phyloP scores from a whole-genome alignment of 2,113 vertebrate genomes.

The Cisticola juncidis region DNA sequence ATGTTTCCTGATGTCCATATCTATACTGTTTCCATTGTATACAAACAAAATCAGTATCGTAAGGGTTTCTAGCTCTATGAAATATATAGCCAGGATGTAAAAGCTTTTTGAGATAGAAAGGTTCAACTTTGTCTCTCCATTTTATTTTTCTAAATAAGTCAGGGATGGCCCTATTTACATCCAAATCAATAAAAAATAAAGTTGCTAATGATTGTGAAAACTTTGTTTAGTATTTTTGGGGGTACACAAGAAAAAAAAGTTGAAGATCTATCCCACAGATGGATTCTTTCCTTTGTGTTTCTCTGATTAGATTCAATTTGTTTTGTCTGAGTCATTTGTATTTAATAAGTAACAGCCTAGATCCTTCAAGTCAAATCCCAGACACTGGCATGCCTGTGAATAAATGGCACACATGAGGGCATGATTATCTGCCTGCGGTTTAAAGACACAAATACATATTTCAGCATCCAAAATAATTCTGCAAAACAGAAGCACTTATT shows the following conservation, averaged over 20 bases:
- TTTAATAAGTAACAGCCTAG: neutral
- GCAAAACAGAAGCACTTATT: neutral
- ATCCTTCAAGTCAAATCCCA: neutral
- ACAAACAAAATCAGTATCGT: neutral
- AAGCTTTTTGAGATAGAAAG: neutral
- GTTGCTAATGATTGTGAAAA: neutral
- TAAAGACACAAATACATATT: neutral
- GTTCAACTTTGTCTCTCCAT: neutral
- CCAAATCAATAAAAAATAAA: neutral
- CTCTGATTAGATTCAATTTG: neutral
- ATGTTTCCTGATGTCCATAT: neutral
- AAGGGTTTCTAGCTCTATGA: neutral
- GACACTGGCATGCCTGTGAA: neutral
- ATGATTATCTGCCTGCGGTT: neutral
- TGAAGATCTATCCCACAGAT: neutral
- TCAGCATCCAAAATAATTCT: neutral
- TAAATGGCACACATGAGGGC: neutral
- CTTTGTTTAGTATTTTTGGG: neutral
- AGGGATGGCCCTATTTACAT: neutral
- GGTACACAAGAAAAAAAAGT: neutral
- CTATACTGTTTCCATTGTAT: neutral
- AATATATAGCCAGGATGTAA: neutral
- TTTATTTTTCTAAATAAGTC: neutral
- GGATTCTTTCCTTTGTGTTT: neutral
- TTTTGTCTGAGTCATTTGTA: constrained; percentile 6